Conservation (phyloP, 2,797 vertebrate genomes). For the Lepilemur ruficaudatus region DNA sequence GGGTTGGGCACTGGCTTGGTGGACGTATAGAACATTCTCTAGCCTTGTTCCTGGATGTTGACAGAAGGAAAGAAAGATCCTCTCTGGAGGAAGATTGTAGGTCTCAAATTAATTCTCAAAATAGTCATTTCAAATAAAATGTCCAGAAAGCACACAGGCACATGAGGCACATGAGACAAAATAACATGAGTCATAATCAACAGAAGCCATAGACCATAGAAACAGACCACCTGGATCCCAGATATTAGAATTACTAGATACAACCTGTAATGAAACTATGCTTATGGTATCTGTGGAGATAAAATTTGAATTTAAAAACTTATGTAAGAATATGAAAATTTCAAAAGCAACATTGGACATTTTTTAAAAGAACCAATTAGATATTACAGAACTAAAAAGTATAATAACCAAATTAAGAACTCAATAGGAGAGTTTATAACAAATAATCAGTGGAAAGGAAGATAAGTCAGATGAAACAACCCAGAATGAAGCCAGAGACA, state of each 20-base stretch:
- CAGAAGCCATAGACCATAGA: background rate
- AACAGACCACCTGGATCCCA: rapidly evolving
- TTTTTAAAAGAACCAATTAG: background rate
- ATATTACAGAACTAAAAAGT: background rate
- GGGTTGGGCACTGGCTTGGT: background rate
- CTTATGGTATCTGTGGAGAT: background rate
- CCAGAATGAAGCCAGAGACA: background rate
- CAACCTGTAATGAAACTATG: background rate
- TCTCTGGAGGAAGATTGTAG: background rate
- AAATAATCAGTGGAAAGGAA: background rate
- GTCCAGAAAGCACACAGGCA: background rate
- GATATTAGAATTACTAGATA: background rate
- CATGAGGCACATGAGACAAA: background rate
- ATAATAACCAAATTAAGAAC: background rate
- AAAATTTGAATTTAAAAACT: constrained; percentile 15
- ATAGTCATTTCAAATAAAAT: background rate
- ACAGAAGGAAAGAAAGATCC: background rate
- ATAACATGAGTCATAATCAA: background rate
- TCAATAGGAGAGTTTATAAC: background rate
- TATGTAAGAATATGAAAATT: background rate
- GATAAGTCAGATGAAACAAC: background rate
- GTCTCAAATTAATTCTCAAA: background rate
- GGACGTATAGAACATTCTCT: background rate
- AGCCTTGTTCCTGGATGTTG: background rate
- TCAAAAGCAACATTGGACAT: background rate